A percentile compares a stretch with the other conserved stretches of the same genome.
These are phyloP conservation scores for Drosophila infuscata DNA, from an alignment of 2,888 invertebrate species.

Conservation along the genomic window DNA sequence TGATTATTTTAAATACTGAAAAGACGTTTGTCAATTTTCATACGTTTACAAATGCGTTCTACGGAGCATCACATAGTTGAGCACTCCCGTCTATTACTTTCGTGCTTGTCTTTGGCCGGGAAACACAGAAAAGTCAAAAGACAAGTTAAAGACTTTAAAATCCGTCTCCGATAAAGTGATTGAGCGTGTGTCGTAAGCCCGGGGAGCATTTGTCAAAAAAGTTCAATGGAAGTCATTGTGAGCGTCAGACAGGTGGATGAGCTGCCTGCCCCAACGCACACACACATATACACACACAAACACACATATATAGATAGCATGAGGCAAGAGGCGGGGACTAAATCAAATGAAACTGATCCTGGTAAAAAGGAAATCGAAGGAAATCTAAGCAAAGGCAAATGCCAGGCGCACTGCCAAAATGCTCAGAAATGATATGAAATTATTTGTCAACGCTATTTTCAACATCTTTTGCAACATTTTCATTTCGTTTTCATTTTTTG, in stretches of 20 bases:
- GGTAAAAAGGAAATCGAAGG: constrained; percentile 34
- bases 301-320: neutral
- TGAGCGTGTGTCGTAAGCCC: constrained; percentile 60
- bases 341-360: constrained; percentile 58
- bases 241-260: constrained; percentile 62
- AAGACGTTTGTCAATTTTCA: neutral
- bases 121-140: constrained; percentile 67
- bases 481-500: constrained; percentile 74
- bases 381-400: constrained; percentile 50
- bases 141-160: constrained; percentile 77
- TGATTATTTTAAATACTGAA: neutral
- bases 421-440: constrained; percentile 76
- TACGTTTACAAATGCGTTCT: neutral
- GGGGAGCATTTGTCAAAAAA: constrained; percentile 68
- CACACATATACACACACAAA: neutral
- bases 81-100: neutral
- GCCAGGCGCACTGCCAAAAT: constrained; percentile 50
- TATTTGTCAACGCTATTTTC: constrained; percentile 80
- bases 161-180: constrained; percentile 72
- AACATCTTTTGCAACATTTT: constrained; percentile 77
- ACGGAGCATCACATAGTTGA: neutral
- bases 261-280: constrained; percentile 9
- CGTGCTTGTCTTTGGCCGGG: constrained; percentile 7
- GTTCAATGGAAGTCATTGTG: constrained; percentile 49
- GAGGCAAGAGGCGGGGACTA: constrained; percentile 6